These are phyloP conservation scores for Microtus montanus DNA, from an alignment of 2,113 vertebrate species.

Conservation along the genomic window DNA sequence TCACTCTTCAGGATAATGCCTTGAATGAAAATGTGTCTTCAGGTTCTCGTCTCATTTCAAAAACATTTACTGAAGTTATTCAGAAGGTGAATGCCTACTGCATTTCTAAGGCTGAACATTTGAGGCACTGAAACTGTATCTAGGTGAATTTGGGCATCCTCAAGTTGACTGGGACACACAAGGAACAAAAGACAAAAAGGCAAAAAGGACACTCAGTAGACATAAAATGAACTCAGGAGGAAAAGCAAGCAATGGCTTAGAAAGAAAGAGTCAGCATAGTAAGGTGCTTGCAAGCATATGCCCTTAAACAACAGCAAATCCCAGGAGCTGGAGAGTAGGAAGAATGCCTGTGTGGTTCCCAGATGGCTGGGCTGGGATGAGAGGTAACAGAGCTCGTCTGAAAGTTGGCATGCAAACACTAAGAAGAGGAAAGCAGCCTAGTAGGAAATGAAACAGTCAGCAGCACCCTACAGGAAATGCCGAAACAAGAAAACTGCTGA, in stretches of 20 bases:
- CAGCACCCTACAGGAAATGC: constrained; percentile 66
- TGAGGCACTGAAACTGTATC: constrained; percentile 18
- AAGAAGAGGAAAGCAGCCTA: constrained; percentile 5
- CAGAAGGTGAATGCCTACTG: not conserved
- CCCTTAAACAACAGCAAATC: not conserved
- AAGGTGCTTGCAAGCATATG: constrained; percentile 26
- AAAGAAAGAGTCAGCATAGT: constrained; percentile 56
- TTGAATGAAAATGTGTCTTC: not conserved
- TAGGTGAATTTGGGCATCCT: not conserved
- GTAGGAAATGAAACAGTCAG: constrained; percentile 69
- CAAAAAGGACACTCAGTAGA: constrained; percentile 43
- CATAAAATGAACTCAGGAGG: constrained; percentile 61
- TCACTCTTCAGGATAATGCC: not conserved
- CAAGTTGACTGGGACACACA: not conserved
- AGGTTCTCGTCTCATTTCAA: not conserved
- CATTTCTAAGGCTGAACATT: not conserved
- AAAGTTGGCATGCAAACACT: constrained; percentile 52
- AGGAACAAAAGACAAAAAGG: constrained; percentile 53
- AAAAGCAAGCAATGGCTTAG: constrained; percentile 62
- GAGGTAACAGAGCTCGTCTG: constrained; percentile 60
- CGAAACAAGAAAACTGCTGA: constrained; percentile 51
- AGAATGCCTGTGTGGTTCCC: constrained; percentile 43
- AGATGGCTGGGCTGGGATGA: constrained; percentile 44
- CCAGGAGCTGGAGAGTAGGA: constrained; percentile 14
- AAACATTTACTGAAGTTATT: constrained; percentile 51